Percentiles rank a stretch among this genome's conserved stretches.
These are phyloP conservation scores for Sciurus vulgaris DNA, from an alignment of 2,797 vertebrate genomes.

Conservation along the genomic window DNA sequence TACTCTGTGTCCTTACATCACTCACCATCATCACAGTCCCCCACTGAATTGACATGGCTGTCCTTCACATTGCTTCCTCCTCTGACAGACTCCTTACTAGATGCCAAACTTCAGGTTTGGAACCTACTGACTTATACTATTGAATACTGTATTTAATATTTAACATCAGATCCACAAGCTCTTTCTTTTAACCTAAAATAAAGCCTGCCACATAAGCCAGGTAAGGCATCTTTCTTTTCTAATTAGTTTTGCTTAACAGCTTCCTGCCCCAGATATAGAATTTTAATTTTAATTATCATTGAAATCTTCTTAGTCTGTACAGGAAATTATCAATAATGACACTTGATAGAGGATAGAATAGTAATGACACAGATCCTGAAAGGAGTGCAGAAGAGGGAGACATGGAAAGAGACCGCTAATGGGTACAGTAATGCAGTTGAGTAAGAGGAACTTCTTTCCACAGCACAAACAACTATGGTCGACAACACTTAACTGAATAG, in stretches of 20 bases:
- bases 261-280: not conserved
- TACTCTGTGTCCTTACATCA: not conserved
- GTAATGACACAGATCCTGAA: not conserved
- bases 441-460: not conserved
- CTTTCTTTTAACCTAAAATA: not conserved
- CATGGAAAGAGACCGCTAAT: not conserved
- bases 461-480: not conserved
- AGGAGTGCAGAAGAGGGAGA: no score
- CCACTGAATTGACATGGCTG: not conserved
- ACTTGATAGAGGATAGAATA: not conserved
- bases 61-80: not conserved
- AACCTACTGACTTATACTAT: not conserved
- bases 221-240: not conserved
- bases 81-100: not conserved
- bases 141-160: not conserved
- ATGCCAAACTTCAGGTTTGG: not conserved
- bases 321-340: not conserved
- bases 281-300: conserved; percentile 33
- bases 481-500: not conserved
- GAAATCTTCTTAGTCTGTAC: not conserved
- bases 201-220: not conserved
- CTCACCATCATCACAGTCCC: not conserved
- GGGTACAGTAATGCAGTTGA: not conserved
- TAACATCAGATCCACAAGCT: not conserved
- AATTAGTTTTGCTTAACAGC: conserved; percentile 13